Conservation (phyloP, 2,797 vertebrate species). For the Hippocampus kuda region DNA sequence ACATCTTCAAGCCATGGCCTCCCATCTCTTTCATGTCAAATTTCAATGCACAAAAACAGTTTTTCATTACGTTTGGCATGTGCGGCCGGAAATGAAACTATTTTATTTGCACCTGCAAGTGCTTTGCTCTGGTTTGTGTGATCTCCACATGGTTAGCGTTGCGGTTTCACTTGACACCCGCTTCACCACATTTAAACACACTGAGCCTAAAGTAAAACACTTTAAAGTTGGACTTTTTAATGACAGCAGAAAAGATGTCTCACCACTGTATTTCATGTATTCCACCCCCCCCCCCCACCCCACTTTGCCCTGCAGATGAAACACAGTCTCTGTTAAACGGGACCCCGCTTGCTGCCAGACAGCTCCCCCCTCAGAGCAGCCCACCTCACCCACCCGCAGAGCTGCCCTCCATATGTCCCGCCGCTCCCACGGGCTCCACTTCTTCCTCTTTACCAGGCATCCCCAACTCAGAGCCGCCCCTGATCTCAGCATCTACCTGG, state of each 20-base stretch:
- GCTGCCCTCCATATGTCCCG: conserved; percentile 30
- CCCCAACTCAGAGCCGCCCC: conserved; percentile 46
- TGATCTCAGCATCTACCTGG: conserved; percentile 23
- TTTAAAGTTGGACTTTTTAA: background rate
- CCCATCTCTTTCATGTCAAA: background rate
- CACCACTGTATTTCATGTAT: conserved; percentile 14
- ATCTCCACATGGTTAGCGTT: background rate
- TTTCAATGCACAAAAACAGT: background rate
- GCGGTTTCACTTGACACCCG: conserved; percentile 5
- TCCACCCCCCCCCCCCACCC: background rate
- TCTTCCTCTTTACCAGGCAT: conserved; percentile 27
- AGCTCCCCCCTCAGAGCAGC: conserved; percentile 46
- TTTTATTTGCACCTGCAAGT: conserved; percentile 4
- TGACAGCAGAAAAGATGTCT: too few relatives aligned
- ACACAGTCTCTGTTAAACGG: conserved; percentile 50
- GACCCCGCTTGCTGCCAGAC: conserved; percentile 45
- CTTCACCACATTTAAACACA: conserved; percentile 19
- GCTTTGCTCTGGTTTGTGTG: background rate
- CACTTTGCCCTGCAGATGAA: conserved; percentile 54
- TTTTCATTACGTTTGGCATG: conserved; percentile 2
- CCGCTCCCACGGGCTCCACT: conserved; percentile 40
- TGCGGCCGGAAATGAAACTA: background rate
- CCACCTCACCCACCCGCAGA: conserved; percentile 62
- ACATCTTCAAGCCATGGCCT: too few relatives aligned
- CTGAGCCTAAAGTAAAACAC: conserved; percentile 14